These are phyloP conservation scores for Trichonephila inaurata DNA, from an alignment of 1,140 invertebrate genomes.

Conservation along the genomic window DNA sequence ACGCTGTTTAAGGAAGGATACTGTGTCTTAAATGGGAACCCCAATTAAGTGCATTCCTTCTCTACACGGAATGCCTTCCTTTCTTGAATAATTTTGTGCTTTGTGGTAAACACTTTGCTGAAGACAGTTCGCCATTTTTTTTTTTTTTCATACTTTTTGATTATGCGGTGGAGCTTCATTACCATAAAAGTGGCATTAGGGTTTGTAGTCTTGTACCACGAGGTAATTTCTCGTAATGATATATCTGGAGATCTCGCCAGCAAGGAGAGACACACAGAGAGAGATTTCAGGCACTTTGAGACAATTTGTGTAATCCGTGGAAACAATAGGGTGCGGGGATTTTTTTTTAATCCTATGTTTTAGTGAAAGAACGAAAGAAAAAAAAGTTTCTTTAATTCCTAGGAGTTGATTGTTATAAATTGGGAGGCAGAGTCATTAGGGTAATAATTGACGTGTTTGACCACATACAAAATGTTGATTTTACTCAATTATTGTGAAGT, in stretches of 20 bases:
- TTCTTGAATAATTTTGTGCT: conserved; percentile 63
- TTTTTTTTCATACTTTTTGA: conserved; percentile 1
- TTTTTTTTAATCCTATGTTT: neutral
- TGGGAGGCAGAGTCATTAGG: conserved; percentile 19
- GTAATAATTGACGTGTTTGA: neutral
- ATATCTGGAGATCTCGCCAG: neutral
- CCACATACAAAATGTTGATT: neutral
- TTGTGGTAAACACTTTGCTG: conserved; percentile 58
- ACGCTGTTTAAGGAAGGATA: neutral
- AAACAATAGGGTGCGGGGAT: conserved; percentile 51
- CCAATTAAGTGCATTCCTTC: conserved; percentile 54
- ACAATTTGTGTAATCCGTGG: conserved; percentile 54
- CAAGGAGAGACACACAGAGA: neutral
- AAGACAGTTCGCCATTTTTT: neutral
- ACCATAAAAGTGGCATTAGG: conserved; percentile 62
- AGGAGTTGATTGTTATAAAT: conserved; percentile 17
- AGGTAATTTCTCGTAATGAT: conserved; percentile 52
- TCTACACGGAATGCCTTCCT: neutral
- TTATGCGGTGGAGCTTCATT: conserved; percentile 61
- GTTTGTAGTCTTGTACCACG: neutral
- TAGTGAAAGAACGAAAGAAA: neutral
- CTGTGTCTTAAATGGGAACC: conserved; percentile 9
- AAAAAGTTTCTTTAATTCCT: conserved; percentile 11
- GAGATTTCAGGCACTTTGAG: conserved; percentile 21
- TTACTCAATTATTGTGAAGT: neutral